These are phyloP conservation scores for Omphaloscelis lunosa DNA, from an alignment of 2,888 invertebrate species.

Conservation along the genomic window DNA sequence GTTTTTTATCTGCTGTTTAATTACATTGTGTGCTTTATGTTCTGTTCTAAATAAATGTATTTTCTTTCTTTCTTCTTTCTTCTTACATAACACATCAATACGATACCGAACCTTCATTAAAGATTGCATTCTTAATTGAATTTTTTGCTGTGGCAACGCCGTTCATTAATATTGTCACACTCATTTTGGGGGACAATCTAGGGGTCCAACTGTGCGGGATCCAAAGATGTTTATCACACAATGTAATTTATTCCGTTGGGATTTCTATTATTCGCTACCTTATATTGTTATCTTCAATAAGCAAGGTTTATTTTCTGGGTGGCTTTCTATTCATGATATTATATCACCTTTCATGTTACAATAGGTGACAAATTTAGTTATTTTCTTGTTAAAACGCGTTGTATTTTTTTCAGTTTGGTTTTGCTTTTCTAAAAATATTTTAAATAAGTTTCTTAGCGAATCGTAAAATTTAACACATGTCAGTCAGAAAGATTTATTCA, in stretches of 20 bases:
- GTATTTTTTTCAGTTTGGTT: not conserved
- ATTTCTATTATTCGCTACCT: constrained; percentile 65
- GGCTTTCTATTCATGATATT: not conserved
- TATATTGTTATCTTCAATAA: constrained; percentile 58
- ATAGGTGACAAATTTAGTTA: not conserved
- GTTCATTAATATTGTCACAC: constrained; percentile 79
- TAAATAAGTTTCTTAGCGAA: not conserved
- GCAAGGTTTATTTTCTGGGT: constrained; percentile 28
- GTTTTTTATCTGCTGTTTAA: too few relatives aligned
- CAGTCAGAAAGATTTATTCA: constrained; percentile 51
- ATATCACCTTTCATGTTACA: not conserved
- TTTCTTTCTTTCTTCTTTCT: too few relatives aligned
- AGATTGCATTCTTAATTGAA: constrained; percentile 74
- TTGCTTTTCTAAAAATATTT: not conserved
- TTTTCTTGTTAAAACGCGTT: not conserved
- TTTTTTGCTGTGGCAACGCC: constrained; percentile 73
- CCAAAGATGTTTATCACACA: constrained; percentile 81
- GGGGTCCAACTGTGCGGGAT: constrained; percentile 79
- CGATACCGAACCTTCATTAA: constrained; percentile 28
- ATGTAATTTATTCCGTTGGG: constrained; percentile 82
- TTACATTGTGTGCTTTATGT: too few relatives aligned
- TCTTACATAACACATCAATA: not conserved
- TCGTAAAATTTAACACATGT: constrained; percentile 24
- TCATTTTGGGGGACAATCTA: constrained; percentile 74
- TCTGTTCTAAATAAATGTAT: too few relatives aligned